A percentile compares a stretch with the other conserved stretches of the same genome.
These are phyloP conservation scores for Zele albiditarsus DNA, from an alignment of 2,888 invertebrate genomes.

Conservation along the genomic window DNA sequence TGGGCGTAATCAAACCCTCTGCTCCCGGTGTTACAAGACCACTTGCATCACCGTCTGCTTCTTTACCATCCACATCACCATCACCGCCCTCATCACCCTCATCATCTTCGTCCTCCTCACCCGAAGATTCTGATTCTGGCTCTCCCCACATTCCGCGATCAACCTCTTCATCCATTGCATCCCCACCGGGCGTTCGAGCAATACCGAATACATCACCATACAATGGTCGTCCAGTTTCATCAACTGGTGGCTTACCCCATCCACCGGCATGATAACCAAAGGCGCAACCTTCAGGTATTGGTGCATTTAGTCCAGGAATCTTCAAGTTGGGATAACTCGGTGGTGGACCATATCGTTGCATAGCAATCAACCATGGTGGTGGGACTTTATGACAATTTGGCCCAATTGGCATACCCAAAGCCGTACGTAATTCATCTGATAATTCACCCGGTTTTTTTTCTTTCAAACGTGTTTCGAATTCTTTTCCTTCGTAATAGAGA, in stretches of 20 bases:
- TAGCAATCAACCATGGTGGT: slow-evolving; percentile 97
- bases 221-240: slow-evolving; percentile 96
- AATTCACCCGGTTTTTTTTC: slow-evolving; percentile 99
- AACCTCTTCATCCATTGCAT: slow-evolving; percentile 87
- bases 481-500: slow-evolving; percentile 98
- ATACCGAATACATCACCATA: slow-evolving; percentile 98
- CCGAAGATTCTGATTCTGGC: slow-evolving; percentile 77
- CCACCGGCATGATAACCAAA: slow-evolving; percentile 99
- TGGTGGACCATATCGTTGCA: slow-evolving; percentile 98
- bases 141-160: slow-evolving; percentile 98
- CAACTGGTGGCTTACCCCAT: slow-evolving; percentile 99
- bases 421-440: slow-evolving; percentile 95
- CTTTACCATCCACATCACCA: slow-evolving; percentile 69
- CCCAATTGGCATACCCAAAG: slow-evolving; percentile 98
- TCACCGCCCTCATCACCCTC: slow-evolving; percentile 74
- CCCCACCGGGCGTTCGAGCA: slow-evolving; percentile 82
- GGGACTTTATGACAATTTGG: slow-evolving; percentile 93
- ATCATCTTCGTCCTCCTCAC: slow-evolving; percentile 81
- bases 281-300: slow-evolving; percentile 97
- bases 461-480: slow-evolving; percentile 96
- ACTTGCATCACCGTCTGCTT: slow-evolving; percentile 79
- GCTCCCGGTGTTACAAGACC: slow-evolving; percentile 92
- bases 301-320: slow-evolving; percentile 97
- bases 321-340: slow-evolving; percentile 99
- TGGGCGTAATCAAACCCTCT: slow-evolving; percentile 95